Evolutionary conservation across 2,797 vertebrate genomes (phyloP), one percentile per base, ranked within the genome.

Genomic region (Odontamblyopus rebecca): DNA sequence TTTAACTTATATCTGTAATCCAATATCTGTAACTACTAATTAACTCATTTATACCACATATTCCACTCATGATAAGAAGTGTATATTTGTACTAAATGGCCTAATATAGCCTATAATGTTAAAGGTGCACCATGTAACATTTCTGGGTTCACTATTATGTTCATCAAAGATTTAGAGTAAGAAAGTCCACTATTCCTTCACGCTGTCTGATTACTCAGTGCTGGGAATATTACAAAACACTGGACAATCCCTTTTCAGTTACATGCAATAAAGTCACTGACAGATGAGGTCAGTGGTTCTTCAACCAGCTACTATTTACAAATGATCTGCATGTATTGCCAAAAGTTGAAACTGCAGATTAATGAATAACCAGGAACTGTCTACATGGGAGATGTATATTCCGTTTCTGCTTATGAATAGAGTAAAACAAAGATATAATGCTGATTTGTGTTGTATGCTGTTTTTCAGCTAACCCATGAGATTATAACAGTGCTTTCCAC

Each of bases 281-380:
- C 61, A 0, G 38, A 32, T 57, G 8, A 59, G 62, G 27, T 70
- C 35, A 67, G 29, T 74, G 29, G 23, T 44, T n/a, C 38, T 12
- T 59, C 35, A 56, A 15, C 61, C 1, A 60, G 32, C 61, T 48
- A 12, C 69, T 41, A 1, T 61, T 75, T 79, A 51, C 29, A 72
- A 75, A 54, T 61, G 15, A 63, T 54, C 54, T 67, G 51, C 73
- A 29, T 68, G 35, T 70, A 57, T 70, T 62, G 32, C 15, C 30
- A 61, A 38, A 30, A 38, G 7, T 13, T 64, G 51, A 32, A 11
- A 70, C n/a, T 26, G 16, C 23, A 62, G 70, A 68, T 68, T 69
- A 75, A 85, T 79, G 38, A 75, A 19, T 71, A 80, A 76, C 65
- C 50, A 30, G 16, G 23, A 72, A n/a, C 29, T 38, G 15, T 38